Conservation (phyloP, 2,113 vertebrate species). For the Genyomyrus donnyi region DNA sequence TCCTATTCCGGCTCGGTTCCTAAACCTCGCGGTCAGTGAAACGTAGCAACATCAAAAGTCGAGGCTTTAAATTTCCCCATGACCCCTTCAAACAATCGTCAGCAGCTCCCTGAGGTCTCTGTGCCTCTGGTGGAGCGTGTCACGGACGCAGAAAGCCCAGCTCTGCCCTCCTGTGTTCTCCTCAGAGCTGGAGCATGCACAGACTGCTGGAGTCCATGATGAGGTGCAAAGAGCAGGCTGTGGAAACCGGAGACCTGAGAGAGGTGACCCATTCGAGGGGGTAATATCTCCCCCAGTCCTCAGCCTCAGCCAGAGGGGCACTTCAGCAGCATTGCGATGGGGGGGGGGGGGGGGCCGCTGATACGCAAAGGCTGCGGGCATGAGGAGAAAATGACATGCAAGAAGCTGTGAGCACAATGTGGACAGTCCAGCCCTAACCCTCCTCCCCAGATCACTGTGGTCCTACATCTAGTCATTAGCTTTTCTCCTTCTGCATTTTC, state of each 20-base stretch:
- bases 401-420: not conserved
- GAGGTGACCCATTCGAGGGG: not conserved
- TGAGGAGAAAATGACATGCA: not conserved
- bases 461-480: constrained; percentile 32
- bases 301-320: not conserved
- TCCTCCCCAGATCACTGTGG: not conserved
- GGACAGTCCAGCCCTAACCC: not conserved
- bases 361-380: not conserved
- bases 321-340: not conserved
- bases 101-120: constrained; percentile 11
- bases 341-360: not conserved
- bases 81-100: not conserved
- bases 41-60: constrained; percentile 45
- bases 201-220: not conserved
- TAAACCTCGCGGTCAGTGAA: constrained; percentile 39
- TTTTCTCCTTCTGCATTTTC: constrained; percentile 26
- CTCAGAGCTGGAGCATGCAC: not conserved
- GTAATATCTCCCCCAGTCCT: not conserved
- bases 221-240: not conserved
- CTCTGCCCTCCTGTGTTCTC: not conserved
- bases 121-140: not conserved
- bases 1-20: constrained; percentile 12
- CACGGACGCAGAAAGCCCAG: not conserved
- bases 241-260: not conserved
- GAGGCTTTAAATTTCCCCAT: constrained; percentile 17